These are phyloP conservation scores for Chymomyza caudatula DNA, from an alignment of 2,888 invertebrate species.

Conservation along the genomic window DNA sequence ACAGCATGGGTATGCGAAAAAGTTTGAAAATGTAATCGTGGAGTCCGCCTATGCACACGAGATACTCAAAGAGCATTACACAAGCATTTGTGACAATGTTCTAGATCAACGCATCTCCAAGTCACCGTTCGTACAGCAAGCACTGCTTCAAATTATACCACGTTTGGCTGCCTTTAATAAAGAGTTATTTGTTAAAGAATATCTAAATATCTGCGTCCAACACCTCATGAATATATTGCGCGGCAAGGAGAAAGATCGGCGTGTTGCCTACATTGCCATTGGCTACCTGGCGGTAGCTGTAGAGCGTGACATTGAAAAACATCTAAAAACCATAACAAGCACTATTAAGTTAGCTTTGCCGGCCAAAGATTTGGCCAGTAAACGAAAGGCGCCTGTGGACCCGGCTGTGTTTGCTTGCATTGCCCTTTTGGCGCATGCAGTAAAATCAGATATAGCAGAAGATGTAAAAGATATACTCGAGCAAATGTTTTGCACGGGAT, in stretches of 20 bases:
- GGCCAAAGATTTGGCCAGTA: slow-evolving; percentile 86
- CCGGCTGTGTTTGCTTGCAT: slow-evolving; percentile 96
- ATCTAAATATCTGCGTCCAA: slow-evolving; percentile 86
- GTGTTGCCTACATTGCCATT: slow-evolving; percentile 92
- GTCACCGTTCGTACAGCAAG: slow-evolving; percentile 90
- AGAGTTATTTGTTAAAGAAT: slow-evolving; percentile 86
- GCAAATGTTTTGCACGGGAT: slow-evolving; percentile 93
- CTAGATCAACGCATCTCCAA: slow-evolving; percentile 87
- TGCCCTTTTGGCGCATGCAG: slow-evolving; percentile 92
- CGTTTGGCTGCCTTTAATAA: slow-evolving; percentile 95
- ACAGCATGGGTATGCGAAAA: slow-evolving; percentile 54
- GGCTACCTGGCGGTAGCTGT: slow-evolving; percentile 95
- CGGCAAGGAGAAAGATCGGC: slow-evolving; percentile 90
- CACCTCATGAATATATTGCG: slow-evolving; percentile 88
- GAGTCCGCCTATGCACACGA: slow-evolving; percentile 93
- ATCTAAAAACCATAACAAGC: slow-evolving; percentile 91
- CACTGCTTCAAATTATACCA: slow-evolving; percentile 91
- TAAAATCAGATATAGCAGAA: slow-evolving; percentile 86
- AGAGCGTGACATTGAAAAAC: slow-evolving; percentile 87
- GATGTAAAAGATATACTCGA: slow-evolving; percentile 92
- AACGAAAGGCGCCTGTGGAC: slow-evolving; percentile 87
- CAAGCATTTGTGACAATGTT: slow-evolving; percentile 86
- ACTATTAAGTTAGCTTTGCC: slow-evolving; percentile 88
- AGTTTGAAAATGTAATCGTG: slow-evolving; percentile 79
- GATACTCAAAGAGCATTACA: slow-evolving; percentile 89